phyloP scores from a whole-genome alignment of 2,113 vertebrate genomes.

The Pseudonaja textilis region DNA sequence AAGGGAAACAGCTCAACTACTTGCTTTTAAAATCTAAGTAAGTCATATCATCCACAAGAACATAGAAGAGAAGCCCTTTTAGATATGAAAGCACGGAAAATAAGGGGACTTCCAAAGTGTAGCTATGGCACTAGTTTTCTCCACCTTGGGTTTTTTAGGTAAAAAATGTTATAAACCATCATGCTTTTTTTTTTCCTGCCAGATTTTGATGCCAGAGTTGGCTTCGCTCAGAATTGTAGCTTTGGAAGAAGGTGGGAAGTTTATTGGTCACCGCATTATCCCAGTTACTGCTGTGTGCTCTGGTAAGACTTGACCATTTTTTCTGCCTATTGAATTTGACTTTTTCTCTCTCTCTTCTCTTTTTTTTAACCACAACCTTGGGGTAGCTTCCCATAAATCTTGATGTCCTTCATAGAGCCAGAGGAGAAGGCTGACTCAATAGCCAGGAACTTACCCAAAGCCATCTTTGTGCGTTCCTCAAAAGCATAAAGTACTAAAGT shows the following conservation, averaged over 20 bases:
- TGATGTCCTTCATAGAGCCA: not conserved
- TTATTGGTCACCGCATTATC: slow-evolving; percentile 93
- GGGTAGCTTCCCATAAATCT: not conserved
- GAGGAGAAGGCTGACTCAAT: not conserved
- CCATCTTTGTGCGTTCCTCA: not conserved
- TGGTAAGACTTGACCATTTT: slow-evolving; percentile 68
- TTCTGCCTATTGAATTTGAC: not conserved
- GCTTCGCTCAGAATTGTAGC: slow-evolving; percentile 87
- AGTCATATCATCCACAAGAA: not conserved
- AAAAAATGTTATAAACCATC: not conserved
- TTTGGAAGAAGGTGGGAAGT: slow-evolving; percentile 91
- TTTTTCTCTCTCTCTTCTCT: not conserved
- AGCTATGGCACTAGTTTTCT: not conserved
- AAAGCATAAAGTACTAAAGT: not conserved
- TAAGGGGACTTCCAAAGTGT: not conserved
- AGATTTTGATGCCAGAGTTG: slow-evolving; percentile 94
- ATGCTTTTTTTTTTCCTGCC: slow-evolving; percentile 26
- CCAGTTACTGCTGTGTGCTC: slow-evolving; percentile 86
- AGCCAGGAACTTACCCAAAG: too few relatives aligned
- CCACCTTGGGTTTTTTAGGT: not conserved
- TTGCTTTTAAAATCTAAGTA: not conserved
- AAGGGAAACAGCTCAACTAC: not conserved
- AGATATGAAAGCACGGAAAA: not conserved
- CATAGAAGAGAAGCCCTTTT: not conserved
- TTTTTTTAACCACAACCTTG: not conserved